Base-by-base conservation (phyloP, 2,113 vertebrate genomes). In the Centropus bengalensis region DNA sequence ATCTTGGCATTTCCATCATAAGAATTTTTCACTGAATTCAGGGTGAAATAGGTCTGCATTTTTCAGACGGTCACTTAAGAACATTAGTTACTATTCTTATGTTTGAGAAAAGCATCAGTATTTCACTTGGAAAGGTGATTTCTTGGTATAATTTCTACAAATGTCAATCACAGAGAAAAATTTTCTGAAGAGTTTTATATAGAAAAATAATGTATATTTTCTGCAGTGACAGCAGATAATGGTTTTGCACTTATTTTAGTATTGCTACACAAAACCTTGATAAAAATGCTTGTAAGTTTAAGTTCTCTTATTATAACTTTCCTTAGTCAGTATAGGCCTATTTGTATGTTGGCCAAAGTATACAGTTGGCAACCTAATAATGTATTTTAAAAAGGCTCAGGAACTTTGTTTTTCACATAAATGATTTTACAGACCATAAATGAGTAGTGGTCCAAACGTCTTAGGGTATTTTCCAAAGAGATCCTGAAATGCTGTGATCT, bases 301-400 rank as follows among this genome's bases (percentile, higher is more conserved):
- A 51, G 63, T 63, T 64, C 42, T 9, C 38, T 12, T 40, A 63
- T 71, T 16, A 21, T 54, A 33, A 58, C 12, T 54, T 81, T 14
- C 28, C n/a, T 51, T 30, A 27, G 24, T 74, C 26, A 42, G 8
- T 52, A 49, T 66, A 27, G 47, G 15, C 14, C 9, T 77, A 4
- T 54, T 58, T 79, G 28, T 75, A 10, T 21, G 14, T 62, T 82
- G 54, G 23, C 26, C 23, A 67, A 8, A 32, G 20, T 56, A 33
- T 32, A 56, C 12, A 54, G 14, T 52, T 59, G 21, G 32, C 30
- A 84, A 15, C 30, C 10, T 40, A 36, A 14, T 44, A 66, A 73
- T n/a, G 7, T 5, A 15, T 30, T 14, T 64, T 56, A 66, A 74
- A 44, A 44, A 44, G 0, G 0, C 55, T 62, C 45, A 58, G 26